Evolutionary conservation across 2,888 invertebrate genomes (phyloP).

Genomic region (Philereme transversata): DNA sequence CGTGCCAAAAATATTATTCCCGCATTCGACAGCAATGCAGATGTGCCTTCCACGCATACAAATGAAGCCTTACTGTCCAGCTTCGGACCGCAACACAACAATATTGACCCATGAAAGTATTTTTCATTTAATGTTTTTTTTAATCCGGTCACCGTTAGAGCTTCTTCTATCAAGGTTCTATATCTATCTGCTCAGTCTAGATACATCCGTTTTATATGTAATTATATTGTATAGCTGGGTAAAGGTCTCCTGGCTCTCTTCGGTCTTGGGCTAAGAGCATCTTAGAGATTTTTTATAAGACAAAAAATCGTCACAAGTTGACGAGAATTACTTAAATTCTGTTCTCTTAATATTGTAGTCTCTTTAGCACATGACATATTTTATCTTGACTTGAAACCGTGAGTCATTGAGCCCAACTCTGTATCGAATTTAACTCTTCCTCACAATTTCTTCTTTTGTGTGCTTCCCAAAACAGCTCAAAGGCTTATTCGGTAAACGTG

Average conservation of each 20-base stretch:
- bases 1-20: slow-evolving; percentile 69
- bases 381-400: slow-evolving; percentile 24
- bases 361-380: too few species aligned
- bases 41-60: slow-evolving; percentile 70
- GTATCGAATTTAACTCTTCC: slow-evolving; percentile 21
- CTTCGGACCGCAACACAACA: slow-evolving; percentile 15
- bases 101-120: slow-evolving; percentile 19
- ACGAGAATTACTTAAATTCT: not conserved
- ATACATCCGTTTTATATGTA: too few species aligned
- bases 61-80: slow-evolving; percentile 41
- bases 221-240: too few species aligned
- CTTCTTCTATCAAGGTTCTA: too few species aligned
- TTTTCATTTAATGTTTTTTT: not conserved
- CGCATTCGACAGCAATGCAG: slow-evolving; percentile 72
- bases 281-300: too few species aligned
- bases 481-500: slow-evolving; percentile 48
- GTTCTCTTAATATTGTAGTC: too few species aligned
- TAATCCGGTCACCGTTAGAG: too few species aligned
- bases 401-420: slow-evolving; percentile 38
- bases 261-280: too few species aligned
- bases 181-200: too few species aligned
- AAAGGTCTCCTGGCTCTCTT: too few species aligned
- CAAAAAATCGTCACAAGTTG: slow-evolving; percentile 27
- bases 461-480: slow-evolving; percentile 38
- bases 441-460: slow-evolving; percentile 44